These are phyloP conservation scores for Gavia stellata DNA, from an alignment of 2,113 vertebrate genomes.

Conservation along the genomic window DNA sequence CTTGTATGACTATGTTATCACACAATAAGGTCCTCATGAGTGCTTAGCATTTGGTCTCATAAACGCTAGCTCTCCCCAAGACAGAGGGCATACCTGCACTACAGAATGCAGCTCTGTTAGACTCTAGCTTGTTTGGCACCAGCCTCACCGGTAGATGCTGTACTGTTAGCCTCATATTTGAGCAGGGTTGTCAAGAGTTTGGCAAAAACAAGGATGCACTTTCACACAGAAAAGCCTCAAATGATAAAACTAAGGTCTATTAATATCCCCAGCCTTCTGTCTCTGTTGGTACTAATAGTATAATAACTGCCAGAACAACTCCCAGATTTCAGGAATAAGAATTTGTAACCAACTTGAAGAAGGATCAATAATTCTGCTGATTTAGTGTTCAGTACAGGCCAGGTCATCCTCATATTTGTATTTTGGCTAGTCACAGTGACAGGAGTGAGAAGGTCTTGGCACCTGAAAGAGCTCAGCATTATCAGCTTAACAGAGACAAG, in stretches of 20 bases:
- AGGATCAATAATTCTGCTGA: neutral
- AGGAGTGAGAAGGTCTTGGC: neutral
- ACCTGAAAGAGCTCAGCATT: neutral
- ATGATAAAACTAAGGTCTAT: neutral
- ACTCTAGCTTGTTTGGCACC: neutral
- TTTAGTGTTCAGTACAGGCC: neutral
- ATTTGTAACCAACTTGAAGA: neutral
- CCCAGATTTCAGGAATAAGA: neutral
- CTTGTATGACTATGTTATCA: neutral
- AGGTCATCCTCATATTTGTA: neutral
- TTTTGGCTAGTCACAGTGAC: neutral
- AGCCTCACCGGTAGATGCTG: neutral
- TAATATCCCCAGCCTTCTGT: neutral
- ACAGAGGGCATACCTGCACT: accelerated
- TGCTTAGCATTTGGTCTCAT: neutral
- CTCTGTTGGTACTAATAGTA: neutral
- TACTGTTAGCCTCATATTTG: neutral
- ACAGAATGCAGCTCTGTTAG: neutral
- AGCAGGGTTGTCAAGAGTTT: neutral
- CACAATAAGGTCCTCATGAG: neutral
- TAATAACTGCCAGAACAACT: neutral
- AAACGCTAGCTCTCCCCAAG: too few relatives aligned
- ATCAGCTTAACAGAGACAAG: neutral
- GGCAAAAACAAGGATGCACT: neutral
- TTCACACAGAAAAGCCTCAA: neutral